phyloP scores from a whole-genome alignment of 2,797 vertebrate genomes.

The Paedocypris micromegethes region DNA sequence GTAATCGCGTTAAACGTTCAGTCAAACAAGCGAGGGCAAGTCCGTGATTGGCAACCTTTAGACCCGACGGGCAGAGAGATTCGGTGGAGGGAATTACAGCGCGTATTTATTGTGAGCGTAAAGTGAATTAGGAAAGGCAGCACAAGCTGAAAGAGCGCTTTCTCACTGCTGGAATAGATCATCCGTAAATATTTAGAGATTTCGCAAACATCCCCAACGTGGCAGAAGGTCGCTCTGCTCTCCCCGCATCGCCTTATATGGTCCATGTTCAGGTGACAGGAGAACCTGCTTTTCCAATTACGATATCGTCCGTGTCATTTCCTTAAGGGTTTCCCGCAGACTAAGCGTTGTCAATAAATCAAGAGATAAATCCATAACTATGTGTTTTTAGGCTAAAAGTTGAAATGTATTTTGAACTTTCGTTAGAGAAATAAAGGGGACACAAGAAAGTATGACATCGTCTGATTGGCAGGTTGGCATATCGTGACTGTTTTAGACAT shows the following conservation, averaged over 20 bases:
- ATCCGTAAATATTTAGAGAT: slow-evolving; percentile 5
- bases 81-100: background rate
- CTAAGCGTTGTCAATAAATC: background rate
- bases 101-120: too few relatives aligned
- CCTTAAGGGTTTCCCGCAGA: background rate
- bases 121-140: background rate
- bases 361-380: background rate
- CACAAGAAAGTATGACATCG: too few relatives aligned
- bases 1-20: background rate
- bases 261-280: slow-evolving; percentile 1
- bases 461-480: too few relatives aligned
- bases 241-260: slow-evolving; percentile 10
- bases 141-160: background rate
- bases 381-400: too few relatives aligned
- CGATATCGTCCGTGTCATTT: slow-evolving; percentile 17
- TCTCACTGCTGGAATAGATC: background rate
- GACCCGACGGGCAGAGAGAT: slow-evolving; percentile 15
- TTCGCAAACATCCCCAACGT: slow-evolving; percentile 7
- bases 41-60: slow-evolving; percentile 14
- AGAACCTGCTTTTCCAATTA: slow-evolving; percentile 9
- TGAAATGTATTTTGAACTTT: too few relatives aligned
- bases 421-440: too few relatives aligned
- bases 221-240: background rate
- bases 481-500: too few relatives aligned
- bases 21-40: background rate